phyloP scores from a whole-genome alignment of 2,888 invertebrate species.

The Eulithis testata region DNA sequence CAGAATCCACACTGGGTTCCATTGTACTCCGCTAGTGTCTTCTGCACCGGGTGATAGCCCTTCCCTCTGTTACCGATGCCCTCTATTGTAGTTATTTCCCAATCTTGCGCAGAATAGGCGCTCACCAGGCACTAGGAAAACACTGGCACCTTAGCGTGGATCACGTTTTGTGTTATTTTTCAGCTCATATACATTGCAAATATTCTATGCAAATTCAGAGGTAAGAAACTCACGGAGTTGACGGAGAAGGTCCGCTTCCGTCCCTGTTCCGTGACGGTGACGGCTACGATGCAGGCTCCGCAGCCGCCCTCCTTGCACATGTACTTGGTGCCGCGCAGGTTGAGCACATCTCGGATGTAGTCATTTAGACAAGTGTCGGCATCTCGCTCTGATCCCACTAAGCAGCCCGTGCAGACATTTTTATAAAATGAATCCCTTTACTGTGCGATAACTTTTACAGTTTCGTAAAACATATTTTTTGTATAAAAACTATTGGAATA shows the following conservation, averaged over 20 bases:
- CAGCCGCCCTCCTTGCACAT: constrained; percentile 89
- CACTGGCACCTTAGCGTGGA: background rate
- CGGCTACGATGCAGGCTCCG: constrained; percentile 86
- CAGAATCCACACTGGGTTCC: constrained; percentile 91
- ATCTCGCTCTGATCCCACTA: constrained; percentile 53
- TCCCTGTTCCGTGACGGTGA: constrained; percentile 62
- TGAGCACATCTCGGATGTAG: constrained; percentile 82
- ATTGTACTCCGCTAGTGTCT: constrained; percentile 84
- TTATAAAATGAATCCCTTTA: too few relatives aligned
- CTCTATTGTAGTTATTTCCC: constrained; percentile 88
- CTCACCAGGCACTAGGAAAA: constrained; percentile 84
- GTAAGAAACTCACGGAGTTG: constrained; percentile 82
- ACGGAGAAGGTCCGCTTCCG: constrained; percentile 73
- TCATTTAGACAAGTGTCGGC: constrained; percentile 81
- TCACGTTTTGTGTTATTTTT: too few relatives aligned
- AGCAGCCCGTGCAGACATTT: background rate
- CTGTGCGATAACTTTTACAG: too few relatives aligned
- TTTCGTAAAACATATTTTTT: too few relatives aligned
- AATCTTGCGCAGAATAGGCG: constrained; percentile 85
- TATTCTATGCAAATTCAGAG: too few relatives aligned
- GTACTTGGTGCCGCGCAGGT: constrained; percentile 86
- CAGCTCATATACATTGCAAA: too few relatives aligned
- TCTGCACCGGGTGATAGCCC: constrained; percentile 88
- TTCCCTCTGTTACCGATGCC: constrained; percentile 86
- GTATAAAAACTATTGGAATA: too few relatives aligned